These are phyloP conservation scores for Aphaenogaster floridana DNA, from an alignment of 1,140 invertebrate species.

Conservation along the genomic window DNA sequence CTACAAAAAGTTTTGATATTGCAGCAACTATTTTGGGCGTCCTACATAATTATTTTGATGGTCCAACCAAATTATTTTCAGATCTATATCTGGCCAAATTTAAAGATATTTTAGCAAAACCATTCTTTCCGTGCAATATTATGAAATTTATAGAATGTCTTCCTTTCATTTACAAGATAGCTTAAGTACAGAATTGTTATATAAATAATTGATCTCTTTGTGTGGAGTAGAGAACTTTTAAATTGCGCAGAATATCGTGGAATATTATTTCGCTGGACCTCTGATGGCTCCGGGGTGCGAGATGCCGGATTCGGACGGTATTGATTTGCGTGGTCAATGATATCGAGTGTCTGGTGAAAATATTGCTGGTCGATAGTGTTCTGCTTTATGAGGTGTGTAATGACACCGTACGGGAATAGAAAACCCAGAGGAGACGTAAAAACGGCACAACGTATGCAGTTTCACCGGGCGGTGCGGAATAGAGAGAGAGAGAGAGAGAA, in stretches of 20 bases:
- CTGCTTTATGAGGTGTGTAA: conserved; percentile 81
- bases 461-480: conserved; percentile 3
- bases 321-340: conserved; percentile 63
- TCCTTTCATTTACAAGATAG: background rate
- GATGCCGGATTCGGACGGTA: conserved; percentile 21
- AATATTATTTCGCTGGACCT: background rate
- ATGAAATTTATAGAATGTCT: background rate
- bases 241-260: background rate
- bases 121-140: background rate
- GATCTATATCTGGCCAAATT: too few relatives aligned
- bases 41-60: too few relatives aligned
- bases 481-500: background rate
- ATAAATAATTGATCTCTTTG: conserved; percentile 8
- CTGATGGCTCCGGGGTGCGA: background rate
- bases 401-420: conserved; percentile 71
- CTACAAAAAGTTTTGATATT: too few relatives aligned
- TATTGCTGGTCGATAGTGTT: conserved; percentile 64
- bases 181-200: background rate
- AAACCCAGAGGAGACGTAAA: conserved; percentile 81
- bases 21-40: too few relatives aligned
- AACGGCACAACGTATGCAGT: conserved; percentile 68
- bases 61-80: too few relatives aligned
- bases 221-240: background rate
- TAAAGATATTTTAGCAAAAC: too few relatives aligned
- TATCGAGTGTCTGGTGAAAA: conserved; percentile 64